Evolutionary conservation across 1,140 invertebrate genomes (phyloP).

Genomic region (Bombus cullumanus): DNA sequence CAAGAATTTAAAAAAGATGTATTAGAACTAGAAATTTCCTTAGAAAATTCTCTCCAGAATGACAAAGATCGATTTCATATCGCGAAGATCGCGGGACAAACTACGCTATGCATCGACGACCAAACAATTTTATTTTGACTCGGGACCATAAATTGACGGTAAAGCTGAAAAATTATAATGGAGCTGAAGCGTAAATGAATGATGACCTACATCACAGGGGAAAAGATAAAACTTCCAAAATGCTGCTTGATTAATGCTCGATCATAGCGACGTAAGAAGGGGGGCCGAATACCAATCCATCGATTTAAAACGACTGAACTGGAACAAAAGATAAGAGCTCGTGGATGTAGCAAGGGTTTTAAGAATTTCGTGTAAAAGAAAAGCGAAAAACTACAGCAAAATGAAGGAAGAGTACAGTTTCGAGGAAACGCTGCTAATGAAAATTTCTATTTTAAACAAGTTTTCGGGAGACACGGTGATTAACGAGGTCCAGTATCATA

Average conservation of each 20-base stretch:
- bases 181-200: constrained; percentile 34
- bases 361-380: not conserved
- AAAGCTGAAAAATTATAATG: constrained; percentile 46
- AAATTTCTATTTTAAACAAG: constrained; percentile 6
- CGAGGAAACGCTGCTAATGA: not conserved
- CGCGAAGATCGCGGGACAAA: not conserved
- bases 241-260: constrained; percentile 34
- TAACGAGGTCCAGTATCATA: constrained; percentile 19
- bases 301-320: constrained; percentile 57
- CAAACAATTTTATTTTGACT: constrained; percentile 2
- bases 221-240: constrained; percentile 32
- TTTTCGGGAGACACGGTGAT: constrained; percentile 10
- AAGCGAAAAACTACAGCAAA: not conserved
- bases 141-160: constrained; percentile 24
- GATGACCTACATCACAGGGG: constrained; percentile 15
- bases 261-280: constrained; percentile 18
- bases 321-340: constrained; percentile 61
- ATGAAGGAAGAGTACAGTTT: not conserved
- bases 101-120: not conserved
- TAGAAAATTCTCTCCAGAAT: too few relatives aligned
- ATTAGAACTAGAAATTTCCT: too few relatives aligned
- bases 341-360: not conserved
- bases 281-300: not conserved
- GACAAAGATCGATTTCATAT: too few relatives aligned
- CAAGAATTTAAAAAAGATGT: too few relatives aligned